Evolutionary conservation across 2,113 vertebrate genomes (phyloP).

Genomic region (Cyphomyrus plagiostoma): DNA sequence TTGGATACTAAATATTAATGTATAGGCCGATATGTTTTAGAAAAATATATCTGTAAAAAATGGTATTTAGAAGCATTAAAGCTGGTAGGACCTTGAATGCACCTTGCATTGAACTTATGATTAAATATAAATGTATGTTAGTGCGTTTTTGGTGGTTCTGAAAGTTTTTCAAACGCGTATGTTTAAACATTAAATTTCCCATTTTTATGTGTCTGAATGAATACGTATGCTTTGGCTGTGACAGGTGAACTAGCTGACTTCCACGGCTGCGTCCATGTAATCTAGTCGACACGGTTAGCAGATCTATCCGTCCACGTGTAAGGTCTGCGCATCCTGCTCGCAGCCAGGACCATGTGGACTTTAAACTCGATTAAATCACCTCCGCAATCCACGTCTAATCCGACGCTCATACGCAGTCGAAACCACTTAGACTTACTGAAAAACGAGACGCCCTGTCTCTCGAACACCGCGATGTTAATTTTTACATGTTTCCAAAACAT

Average conservation of each 20-base stretch:
- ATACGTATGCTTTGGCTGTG: neutral
- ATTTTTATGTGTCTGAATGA: neutral
- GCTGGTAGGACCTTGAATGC: neutral
- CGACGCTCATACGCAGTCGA: neutral
- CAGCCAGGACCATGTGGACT: constrained; percentile 4
- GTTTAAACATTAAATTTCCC: neutral
- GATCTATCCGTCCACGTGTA: constrained; percentile 8
- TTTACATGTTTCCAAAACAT: neutral
- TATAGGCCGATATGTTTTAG: neutral
- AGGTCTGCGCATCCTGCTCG: constrained; percentile 4
- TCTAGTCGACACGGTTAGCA: neutral
- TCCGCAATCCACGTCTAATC: neutral
- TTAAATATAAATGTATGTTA: neutral
- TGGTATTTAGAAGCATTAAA: neutral
- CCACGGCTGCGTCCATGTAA: neutral
- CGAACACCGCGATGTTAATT: neutral
- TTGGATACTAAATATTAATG: neutral
- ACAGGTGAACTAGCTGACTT: neutral
- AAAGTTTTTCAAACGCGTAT: neutral
- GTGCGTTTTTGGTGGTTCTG: neutral
- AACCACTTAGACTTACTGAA: neutral
- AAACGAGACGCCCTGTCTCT: neutral
- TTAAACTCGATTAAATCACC: neutral
- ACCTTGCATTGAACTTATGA: neutral
- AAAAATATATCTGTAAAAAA: neutral